phyloP scores from a whole-genome alignment of 1,140 invertebrate species.

The Hydropsyche tenuis region DNA sequence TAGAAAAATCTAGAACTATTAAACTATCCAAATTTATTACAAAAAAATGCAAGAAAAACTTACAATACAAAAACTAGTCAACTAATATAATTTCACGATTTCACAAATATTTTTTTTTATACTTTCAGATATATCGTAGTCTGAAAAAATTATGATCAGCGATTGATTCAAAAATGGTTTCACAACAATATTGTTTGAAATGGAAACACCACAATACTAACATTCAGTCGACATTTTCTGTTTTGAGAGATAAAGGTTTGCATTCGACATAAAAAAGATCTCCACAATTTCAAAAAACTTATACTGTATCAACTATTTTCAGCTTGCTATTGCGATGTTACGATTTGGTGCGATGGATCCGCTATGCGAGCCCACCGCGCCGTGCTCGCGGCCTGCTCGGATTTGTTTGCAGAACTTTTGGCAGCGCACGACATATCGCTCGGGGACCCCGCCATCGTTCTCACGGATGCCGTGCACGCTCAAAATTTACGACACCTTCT shows the following conservation, averaged over 20 bases:
- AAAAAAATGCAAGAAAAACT: too few species aligned
- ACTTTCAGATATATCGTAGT: neutral
- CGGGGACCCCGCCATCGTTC: slow-evolving; percentile 58
- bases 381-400: slow-evolving; percentile 77
- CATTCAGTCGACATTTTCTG: slow-evolving; percentile 88
- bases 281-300: neutral
- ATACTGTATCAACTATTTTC: slow-evolving; percentile 52
- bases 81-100: too few species aligned
- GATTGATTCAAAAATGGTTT: slow-evolving; percentile 62
- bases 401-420: slow-evolving; percentile 86
- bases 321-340: slow-evolving; percentile 90
- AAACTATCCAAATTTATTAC: too few species aligned
- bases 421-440: slow-evolving; percentile 77
- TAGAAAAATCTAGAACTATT: too few species aligned
- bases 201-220: slow-evolving; percentile 93
- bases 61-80: too few species aligned
- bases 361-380: slow-evolving; percentile 85
- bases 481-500: slow-evolving; percentile 79
- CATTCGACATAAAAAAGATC: neutral
- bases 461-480: slow-evolving; percentile 76
- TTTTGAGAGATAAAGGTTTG: slow-evolving; percentile 73
- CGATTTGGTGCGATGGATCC: slow-evolving; percentile 87
- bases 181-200: slow-evolving; percentile 87
- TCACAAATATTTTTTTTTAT: too few species aligned
- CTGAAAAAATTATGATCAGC: neutral